Percentiles rank a stretch among this genome's conserved stretches.
Conservation (phyloP, 2,113 vertebrate genomes). For the Campylorhamphus procurvoides region DNA sequence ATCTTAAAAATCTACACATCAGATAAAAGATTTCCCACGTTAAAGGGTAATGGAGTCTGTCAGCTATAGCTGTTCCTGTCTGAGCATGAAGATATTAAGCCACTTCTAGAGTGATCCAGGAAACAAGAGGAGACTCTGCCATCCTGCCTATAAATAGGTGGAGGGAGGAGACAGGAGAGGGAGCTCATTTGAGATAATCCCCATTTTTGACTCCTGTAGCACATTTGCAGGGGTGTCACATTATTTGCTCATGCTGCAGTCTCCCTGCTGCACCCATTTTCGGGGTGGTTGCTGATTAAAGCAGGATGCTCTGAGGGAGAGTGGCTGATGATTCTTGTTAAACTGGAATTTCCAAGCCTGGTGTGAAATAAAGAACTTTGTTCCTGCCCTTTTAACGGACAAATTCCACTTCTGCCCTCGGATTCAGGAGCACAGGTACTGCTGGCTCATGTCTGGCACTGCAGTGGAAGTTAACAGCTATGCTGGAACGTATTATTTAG, state of each 20-base stretch:
- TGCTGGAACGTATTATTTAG: not conserved
- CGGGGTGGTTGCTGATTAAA: not conserved
- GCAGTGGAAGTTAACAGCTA: not conserved
- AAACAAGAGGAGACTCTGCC: not conserved
- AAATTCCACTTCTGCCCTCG: not conserved
- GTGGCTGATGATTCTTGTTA: not conserved
- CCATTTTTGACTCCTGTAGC: not conserved
- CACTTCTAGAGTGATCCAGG: not conserved
- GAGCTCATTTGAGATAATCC: not conserved
- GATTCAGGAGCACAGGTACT: not conserved
- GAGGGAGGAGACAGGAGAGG: not conserved
- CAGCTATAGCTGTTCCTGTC: not conserved
- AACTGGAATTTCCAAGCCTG: constrained; percentile 34
- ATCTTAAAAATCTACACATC: not conserved
- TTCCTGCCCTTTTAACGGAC: not conserved
- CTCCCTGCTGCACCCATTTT: not conserved
- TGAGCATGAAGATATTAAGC: not conserved
- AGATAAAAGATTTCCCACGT: not conserved
- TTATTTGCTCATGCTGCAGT: not conserved
- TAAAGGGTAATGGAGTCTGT: not conserved
- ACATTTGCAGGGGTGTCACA: not conserved
- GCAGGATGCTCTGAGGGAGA: constrained; percentile 5
- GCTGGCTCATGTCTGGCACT: fast-evolving
- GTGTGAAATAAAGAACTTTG: not conserved
- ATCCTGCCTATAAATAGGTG: not conserved